A percentile compares a stretch with the other conserved stretches of the same genome.
Evolutionary conservation across 2,888 invertebrate genomes (phyloP).

Genomic region (Thecocarcelia acutangulata): DNA sequence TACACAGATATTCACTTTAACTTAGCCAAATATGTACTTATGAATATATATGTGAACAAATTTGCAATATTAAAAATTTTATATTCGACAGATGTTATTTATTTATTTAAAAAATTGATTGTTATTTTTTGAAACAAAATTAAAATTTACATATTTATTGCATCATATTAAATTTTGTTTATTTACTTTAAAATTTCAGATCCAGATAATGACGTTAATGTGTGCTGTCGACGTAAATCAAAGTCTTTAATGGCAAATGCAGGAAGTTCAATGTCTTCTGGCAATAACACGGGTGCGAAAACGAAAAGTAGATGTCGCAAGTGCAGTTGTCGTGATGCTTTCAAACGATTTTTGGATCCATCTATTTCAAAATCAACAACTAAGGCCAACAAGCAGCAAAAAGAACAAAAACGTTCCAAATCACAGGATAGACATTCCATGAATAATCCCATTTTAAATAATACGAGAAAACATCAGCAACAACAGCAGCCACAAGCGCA

Average conservation of each 20-base stretch:
- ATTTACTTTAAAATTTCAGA: constrained; percentile 57
- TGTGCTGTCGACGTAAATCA: constrained; percentile 77
- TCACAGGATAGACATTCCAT: constrained; percentile 66
- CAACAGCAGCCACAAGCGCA: not conserved
- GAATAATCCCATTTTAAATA: constrained; percentile 60
- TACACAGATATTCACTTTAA: too few relatives aligned
- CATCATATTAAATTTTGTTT: not conserved
- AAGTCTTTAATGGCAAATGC: constrained; percentile 66
- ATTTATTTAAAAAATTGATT: too few relatives aligned
- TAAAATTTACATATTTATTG: not conserved
- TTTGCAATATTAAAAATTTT: too few relatives aligned
- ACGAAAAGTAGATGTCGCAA: constrained; percentile 76
- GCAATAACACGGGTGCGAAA: constrained; percentile 51
- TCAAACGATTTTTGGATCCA: constrained; percentile 74
- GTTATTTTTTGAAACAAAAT: too few relatives aligned
- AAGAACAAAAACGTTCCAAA: constrained; percentile 60
- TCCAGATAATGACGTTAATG: constrained; percentile 71
- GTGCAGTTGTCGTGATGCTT: constrained; percentile 77
- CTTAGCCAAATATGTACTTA: too few relatives aligned
- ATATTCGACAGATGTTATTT: constrained; percentile 20
- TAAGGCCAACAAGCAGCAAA: constrained; percentile 59
- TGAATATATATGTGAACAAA: too few relatives aligned
- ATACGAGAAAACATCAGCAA: constrained; percentile 11
- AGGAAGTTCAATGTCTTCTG: constrained; percentile 60
- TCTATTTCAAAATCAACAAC: constrained; percentile 64